Percentiles rank a stretch among this genome's conserved stretches.
phyloP scores from a whole-genome alignment of 2,113 vertebrate species.

The Axis porcinus region DNA sequence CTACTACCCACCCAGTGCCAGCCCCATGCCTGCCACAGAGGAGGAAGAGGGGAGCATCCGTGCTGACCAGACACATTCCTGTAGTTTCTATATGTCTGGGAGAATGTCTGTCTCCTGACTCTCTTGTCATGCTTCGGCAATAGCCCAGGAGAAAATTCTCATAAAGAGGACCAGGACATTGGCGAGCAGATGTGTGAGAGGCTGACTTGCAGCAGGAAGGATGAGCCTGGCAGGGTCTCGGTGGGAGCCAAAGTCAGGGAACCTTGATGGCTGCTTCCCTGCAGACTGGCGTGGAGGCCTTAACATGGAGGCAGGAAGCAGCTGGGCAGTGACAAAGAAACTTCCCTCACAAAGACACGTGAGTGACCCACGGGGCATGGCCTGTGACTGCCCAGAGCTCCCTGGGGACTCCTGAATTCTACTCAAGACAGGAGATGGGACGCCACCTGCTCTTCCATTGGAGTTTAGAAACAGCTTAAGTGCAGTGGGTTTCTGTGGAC shows the following conservation, averaged over 20 bases:
- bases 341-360: neutral
- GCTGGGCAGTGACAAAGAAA: neutral
- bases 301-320: neutral
- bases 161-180: neutral
- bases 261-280: neutral
- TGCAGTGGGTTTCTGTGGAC: neutral
- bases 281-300: neutral
- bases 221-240: neutral
- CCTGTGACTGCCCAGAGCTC: neutral
- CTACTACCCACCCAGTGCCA: neutral
- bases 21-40: neutral
- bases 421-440: neutral
- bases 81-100: neutral
- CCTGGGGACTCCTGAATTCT: neutral
- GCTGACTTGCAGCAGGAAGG: neutral
- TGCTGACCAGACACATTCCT: neutral
- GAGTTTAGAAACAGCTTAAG: neutral
- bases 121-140: neutral
- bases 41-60: neutral
- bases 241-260: neutral
- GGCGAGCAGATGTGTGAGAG: neutral
- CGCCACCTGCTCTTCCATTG: neutral
- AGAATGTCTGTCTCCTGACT: neutral
- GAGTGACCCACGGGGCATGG: neutral
- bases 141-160: neutral